Base-by-base conservation (phyloP, 2,888 invertebrate genomes). In the Incurvaria masculella region DNA sequence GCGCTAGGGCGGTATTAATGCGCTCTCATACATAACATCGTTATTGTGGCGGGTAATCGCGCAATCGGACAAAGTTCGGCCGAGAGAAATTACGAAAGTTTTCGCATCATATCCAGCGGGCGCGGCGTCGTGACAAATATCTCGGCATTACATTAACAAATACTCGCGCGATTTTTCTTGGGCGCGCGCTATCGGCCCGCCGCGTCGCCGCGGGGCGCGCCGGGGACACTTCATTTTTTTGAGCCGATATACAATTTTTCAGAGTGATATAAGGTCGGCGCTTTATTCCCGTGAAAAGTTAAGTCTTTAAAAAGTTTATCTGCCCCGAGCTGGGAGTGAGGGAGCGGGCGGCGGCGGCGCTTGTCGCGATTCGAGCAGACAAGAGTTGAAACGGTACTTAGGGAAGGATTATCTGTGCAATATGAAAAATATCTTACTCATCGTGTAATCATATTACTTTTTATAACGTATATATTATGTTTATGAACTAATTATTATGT, bases 271-370 rank as follows among this genome's bases (percentile, higher is more conserved):
- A 26, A 38, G 16, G n/a, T n/a, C 60, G 62, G n/a, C 66, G 73
- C 74, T 73, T 74, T 74, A 69, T 61, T 61, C 63, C 61, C 60
- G 60, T 58, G 61, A 6, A 62, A 66, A 72, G 64, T 70, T 66
- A 68, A 75, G 74, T 78, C 73, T 74, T 76, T 76, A 75, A 76
- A 63, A 78, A 76, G 73, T 78, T 75, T 73, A 76, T 75, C 75
- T 65, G 60, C 60, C 61, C 8, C 65, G 72, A 71, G 68, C 73
- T 72, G 59, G 33, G 17, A 11, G 41, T 6, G 4, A n/a, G n/a
- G n/a, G 72, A 69, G 64, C 68, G 72, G 72, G 72, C 69, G 64
- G 62, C 38, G 46, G 44, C 58, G 60, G 63, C 68, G 70, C 74
- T 75, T 74, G 71, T 4, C 14, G 14, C 33, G 33, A 33, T 14